phyloP scores from a whole-genome alignment of 2,888 invertebrate species.

The Tiliacea citrago region DNA sequence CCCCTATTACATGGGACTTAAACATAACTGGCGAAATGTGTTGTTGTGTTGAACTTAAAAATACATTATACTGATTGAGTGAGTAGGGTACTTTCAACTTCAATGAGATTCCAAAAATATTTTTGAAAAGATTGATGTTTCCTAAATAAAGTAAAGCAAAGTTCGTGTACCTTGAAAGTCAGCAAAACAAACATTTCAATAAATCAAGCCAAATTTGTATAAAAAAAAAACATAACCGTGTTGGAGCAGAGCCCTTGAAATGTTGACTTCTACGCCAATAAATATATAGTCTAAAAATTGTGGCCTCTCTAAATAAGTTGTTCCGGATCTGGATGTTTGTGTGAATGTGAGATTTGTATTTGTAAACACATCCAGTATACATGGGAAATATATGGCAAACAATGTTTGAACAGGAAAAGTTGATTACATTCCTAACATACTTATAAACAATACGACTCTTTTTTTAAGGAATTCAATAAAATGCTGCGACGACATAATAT shows the following conservation, averaged over 20 bases:
- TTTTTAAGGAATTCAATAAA: conserved; percentile 20
- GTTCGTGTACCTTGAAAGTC: not conserved
- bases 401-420: not conserved
- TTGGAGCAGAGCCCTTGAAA: too few relatives aligned
- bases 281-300: not conserved
- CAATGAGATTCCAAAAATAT: conserved; percentile 11
- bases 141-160: conserved; percentile 2
- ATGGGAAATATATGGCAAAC: not conserved
- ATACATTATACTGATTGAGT: conserved; percentile 33
- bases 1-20: too few relatives aligned
- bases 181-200: conserved; percentile 6
- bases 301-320: not conserved
- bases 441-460: not conserved
- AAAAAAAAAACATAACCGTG: not conserved
- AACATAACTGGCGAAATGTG: too few relatives aligned
- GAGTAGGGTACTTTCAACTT: not conserved
- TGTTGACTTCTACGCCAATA: not conserved
- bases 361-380: not conserved
- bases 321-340: not conserved
- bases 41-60: not conserved
- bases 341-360: not conserved
- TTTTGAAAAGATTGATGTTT: not conserved
- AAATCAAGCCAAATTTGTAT: not conserved
- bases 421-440: not conserved
- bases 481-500: not conserved